Conservation (phyloP, 2,113 vertebrate species). For the Leptobrachium leishanense region DNA sequence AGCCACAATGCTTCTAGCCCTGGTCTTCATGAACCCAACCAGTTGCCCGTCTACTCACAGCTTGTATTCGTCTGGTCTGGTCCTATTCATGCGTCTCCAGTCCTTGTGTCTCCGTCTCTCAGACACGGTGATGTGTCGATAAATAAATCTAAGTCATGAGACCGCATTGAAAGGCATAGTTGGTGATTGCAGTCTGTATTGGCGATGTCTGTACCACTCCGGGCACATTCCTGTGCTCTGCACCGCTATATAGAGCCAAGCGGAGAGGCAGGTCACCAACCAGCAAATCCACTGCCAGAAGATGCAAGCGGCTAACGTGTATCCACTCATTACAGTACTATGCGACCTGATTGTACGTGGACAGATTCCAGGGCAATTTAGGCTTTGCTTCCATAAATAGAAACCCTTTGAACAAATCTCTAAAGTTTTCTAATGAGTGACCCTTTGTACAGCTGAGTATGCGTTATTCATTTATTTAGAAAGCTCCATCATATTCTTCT, state of each 20-base stretch:
- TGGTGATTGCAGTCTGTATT: constrained; percentile 70
- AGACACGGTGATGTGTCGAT: constrained; percentile 61
- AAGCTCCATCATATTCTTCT: no score
- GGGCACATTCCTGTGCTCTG: constrained; percentile 79
- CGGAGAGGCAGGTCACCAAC: constrained; percentile 73
- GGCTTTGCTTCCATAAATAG: constrained; percentile 12
- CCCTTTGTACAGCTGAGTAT: no score
- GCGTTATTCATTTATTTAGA: no score
- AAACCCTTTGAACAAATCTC: not conserved
- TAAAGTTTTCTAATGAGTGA: no score
- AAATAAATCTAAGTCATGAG: constrained; percentile 79
- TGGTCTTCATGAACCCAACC: no score
- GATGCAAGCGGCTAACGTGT: constrained; percentile 60
- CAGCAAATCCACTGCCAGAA: constrained; percentile 76
- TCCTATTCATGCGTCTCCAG: constrained; percentile 41
- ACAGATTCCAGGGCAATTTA: constrained; percentile 50
- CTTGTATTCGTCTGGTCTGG: constrained; percentile 43
- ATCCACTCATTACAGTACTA: constrained; percentile 56
- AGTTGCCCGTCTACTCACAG: constrained; percentile 50
- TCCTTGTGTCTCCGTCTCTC: constrained; percentile 51
- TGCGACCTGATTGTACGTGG: constrained; percentile 67
- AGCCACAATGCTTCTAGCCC: no score
- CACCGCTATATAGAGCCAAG: constrained; percentile 79
- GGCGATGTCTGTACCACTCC: constrained; percentile 92
- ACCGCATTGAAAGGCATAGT: constrained; percentile 75